Evolutionary conservation across 2,888 invertebrate species (phyloP), one percentile per base, ranked within the genome.

Genomic region (Dryobotodes eremita): DNA sequence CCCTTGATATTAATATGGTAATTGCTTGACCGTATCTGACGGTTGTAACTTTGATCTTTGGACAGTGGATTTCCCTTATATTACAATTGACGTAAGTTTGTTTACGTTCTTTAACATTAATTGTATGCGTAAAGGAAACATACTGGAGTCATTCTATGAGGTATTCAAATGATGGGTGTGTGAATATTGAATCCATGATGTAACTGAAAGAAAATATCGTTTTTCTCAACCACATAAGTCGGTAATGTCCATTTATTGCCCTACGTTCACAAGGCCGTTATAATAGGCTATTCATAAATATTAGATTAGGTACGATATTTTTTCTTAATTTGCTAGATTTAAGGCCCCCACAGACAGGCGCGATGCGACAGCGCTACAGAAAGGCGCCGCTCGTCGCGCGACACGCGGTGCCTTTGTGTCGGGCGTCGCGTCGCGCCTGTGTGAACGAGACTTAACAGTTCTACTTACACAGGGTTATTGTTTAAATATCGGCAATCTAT

Each of bases 51-150:
- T 81, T 78, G 62, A 59, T n/a, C 78, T 82, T 69, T 69, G 72
- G n/a, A 82, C 62, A 15, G 7, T 48, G 78, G 46, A 64, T 78
- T 82, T 78, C 59, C 83, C 69, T 10, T 78, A 46, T 15, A 59
- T 3, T 72, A n/a, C 72, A 83, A 78, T 83, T 83, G 82, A 82
- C 82, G 82, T 83, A 59, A 48, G 50, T 69, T 62, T 68, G 68
- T 82, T 82, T 83, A 62, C 15, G n/a, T 69, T 15, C 0, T 36
- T 68, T 26, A 59, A 46, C 50, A 42, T 23, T 71, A 36, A 82
- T 31, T 71, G 59, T 66, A 26, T 82, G 20, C 20, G 48, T 61
- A 53, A 46, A 84, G 68, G 64, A 84, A 84, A 75, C 64, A n/a
- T 64, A 79, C 36, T 59, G 17, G 17, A 78, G 31, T 53, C 20